Conservation (phyloP, 1,140 invertebrate species). For the Danaus melanippus region DNA sequence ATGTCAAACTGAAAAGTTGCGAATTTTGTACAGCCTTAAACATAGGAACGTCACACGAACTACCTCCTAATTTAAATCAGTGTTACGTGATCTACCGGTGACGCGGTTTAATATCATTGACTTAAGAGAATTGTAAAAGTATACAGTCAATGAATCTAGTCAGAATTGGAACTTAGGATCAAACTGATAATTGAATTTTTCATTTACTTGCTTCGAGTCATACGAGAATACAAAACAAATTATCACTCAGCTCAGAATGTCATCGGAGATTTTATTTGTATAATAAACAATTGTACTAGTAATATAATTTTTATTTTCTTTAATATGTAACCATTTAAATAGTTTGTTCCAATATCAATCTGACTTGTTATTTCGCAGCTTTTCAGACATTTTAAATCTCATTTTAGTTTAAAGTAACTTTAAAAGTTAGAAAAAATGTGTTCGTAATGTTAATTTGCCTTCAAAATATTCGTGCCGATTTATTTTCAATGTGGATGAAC, state of each 20-base stretch:
- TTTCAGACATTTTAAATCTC: constrained; percentile 66
- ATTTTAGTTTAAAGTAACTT: constrained; percentile 61
- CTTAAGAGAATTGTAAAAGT: constrained; percentile 29
- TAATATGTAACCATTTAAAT: background rate
- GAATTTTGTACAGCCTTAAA: constrained; percentile 42
- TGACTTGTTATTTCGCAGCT: constrained; percentile 62
- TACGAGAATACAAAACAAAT: constrained; percentile 4
- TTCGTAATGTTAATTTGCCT: constrained; percentile 48
- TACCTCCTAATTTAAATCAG: constrained; percentile 68
- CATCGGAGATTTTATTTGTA: too few relatives aligned
- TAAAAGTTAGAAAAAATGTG: constrained; percentile 57
- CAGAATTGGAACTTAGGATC: constrained; percentile 61
- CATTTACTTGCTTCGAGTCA: constrained; percentile 26
- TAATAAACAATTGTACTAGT: too few relatives aligned
- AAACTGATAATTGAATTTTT: constrained; percentile 32
- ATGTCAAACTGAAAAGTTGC: constrained; percentile 65
- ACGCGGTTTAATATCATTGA: constrained; percentile 40
- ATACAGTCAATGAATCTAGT: constrained; percentile 57
- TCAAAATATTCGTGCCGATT: constrained; percentile 43
- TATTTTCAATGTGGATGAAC: constrained; percentile 64
- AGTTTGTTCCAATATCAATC: constrained; percentile 41
- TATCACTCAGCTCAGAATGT: too few relatives aligned
- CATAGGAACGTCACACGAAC: constrained; percentile 49
- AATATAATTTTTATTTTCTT: too few relatives aligned
- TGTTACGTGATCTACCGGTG: constrained; percentile 45